Conservation (phyloP, 2,113 vertebrate species). For the Strigops habroptila region DNA sequence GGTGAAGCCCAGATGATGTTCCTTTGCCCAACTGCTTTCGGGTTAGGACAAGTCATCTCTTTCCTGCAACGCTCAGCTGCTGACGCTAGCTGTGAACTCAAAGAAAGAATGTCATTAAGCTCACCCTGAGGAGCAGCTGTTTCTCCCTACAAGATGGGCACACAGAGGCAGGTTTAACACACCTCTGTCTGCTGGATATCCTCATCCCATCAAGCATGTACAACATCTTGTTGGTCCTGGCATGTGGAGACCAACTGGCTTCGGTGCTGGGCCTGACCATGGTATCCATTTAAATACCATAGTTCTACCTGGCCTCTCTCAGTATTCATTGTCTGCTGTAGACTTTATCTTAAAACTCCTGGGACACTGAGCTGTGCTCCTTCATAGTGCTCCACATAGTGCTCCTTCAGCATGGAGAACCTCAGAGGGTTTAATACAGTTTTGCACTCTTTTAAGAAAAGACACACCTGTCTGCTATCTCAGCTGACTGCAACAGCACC, state of each 20-base stretch:
- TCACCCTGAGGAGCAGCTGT: not conserved
- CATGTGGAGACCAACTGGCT: not conserved
- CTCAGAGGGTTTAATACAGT: not conserved
- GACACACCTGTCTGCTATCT: not conserved
- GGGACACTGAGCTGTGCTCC: not conserved
- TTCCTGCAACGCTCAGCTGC: not conserved
- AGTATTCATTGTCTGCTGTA: not conserved
- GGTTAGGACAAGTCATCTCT: not conserved
- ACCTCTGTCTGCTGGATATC: not conserved
- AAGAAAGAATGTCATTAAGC: not conserved
- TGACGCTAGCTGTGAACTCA: not conserved
- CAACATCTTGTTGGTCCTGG: not conserved
- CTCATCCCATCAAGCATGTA: not conserved
- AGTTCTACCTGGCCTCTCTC: not conserved
- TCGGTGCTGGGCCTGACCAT: not conserved
- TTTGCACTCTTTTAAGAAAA: not conserved
- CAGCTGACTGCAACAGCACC: not conserved
- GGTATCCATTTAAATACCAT: not conserved
- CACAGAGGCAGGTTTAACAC: not conserved
- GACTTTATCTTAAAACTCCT: not conserved
- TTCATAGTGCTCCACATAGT: too few species aligned
- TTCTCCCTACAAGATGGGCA: not conserved
- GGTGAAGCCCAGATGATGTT: not conserved
- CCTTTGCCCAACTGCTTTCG: not conserved
- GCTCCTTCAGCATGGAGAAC: not conserved